Evolutionary conservation across 2,888 invertebrate genomes (phyloP).

Genomic region (Phyto melanocephala): DNA sequence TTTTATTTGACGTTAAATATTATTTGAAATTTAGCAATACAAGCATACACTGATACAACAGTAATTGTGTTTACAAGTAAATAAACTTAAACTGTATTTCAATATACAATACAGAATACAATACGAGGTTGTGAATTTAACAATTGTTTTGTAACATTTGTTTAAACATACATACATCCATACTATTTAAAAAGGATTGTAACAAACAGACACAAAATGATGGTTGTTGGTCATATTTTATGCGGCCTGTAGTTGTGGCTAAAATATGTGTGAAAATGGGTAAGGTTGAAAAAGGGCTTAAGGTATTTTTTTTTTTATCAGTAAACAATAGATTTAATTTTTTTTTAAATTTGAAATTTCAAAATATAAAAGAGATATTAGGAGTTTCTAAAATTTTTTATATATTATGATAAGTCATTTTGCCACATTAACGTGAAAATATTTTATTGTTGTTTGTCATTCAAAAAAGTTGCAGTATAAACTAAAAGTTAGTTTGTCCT

Average conservation of each 20-base stretch:
- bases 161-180: too few species aligned
- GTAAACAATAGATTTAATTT: background rate
- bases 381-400: too few species aligned
- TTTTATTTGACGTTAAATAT: too few species aligned
- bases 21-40: too few species aligned
- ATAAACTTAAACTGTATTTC: too few species aligned
- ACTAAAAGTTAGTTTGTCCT: background rate
- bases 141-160: background rate
- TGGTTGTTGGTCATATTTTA: background rate
- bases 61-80: too few species aligned
- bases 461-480: background rate
- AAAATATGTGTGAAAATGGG: background rate
- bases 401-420: background rate
- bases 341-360: background rate
- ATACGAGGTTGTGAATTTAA: too few species aligned
- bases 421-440: background rate
- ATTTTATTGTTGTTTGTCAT: background rate
- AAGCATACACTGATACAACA: too few species aligned
- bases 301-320: background rate
- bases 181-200: conserved; percentile 14
- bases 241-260: background rate
- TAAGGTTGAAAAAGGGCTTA: background rate
- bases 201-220: conserved; percentile 29
- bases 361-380: too few species aligned
- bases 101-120: too few species aligned